Base-by-base conservation (phyloP, 2,797 vertebrate genomes). In the Cryptoblepharus egeriae region DNA sequence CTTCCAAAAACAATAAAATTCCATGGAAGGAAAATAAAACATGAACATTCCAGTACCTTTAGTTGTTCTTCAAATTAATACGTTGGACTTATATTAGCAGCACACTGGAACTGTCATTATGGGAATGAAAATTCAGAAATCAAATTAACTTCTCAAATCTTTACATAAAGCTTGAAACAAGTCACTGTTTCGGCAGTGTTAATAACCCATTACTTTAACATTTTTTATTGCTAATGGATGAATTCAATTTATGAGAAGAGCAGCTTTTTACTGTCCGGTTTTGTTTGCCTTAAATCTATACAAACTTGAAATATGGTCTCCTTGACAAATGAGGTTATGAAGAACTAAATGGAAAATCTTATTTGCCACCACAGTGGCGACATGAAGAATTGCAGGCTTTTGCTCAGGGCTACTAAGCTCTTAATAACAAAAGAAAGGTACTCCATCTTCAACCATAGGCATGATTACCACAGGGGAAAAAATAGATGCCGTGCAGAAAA, bases 321-420 rank as follows among this genome's bases (percentile, higher is more conserved):
- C 71, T 92, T 93, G 91, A 95, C 88, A 94, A 96, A 95, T 93
- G 94, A 94, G 91, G 81, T 94, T 94, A 93, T 91, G 84, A 89
- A 92, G 92, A 94, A 94, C 93, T 93, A 93, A 96, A 95, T 92
- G 73, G 91, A 92, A 94, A 95, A 94, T 93, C 93, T 93, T 93
- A 95, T 94, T 95, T 96, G 93, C 92, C 87, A 93, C 93, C 91
- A 81, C 81, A 84, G 89, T 90, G 92, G 93, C 94, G 94, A 95
- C 94, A 94, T 95, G 94, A 95, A 94, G 94, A 96, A 95, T 94
- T 94, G 91, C 92, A 95, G 89, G 90, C 93, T 93, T 96, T 95
- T 94, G 82, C 93, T 94, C 79, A 88, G 91, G 90, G 93, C 89
- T 94, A 90, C 92, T 94, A 94, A 95, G 79, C 92, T 95, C 92